Conservation (phyloP, 2,888 invertebrate genomes). For the Megamerina dolium region DNA sequence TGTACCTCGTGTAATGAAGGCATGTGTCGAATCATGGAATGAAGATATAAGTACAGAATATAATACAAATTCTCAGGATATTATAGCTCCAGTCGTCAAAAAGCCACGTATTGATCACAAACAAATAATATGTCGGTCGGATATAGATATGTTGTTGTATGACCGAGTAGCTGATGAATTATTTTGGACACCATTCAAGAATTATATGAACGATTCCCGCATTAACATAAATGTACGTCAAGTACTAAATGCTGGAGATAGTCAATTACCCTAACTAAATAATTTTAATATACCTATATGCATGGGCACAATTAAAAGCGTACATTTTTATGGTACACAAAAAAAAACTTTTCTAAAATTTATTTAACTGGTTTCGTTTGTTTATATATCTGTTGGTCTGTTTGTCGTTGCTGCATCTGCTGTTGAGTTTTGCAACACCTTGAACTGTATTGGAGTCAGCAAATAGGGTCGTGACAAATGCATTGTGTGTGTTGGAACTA, state of each 20-base stretch:
- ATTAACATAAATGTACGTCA: constrained; percentile 94
- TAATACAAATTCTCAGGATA: background rate
- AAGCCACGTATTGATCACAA: constrained; percentile 6
- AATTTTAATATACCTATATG: too few relatives aligned
- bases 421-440: constrained; percentile 15
- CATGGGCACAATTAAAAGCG: background rate
- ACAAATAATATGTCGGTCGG: constrained; percentile 7
- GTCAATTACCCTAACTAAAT: too few relatives aligned
- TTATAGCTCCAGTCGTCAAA: constrained; percentile 24
- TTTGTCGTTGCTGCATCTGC: background rate
- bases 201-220: constrained; percentile 66
- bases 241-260: constrained; percentile 54
- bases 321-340: too few relatives aligned
- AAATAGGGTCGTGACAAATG: constrained; percentile 28
- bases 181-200: constrained; percentile 54
- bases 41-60: background rate
- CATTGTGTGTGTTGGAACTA: constrained; percentile 29
- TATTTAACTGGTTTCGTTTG: too few relatives aligned
- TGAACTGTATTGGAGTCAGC: constrained; percentile 20
- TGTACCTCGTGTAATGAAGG: constrained; percentile 75
- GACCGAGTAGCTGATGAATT: constrained; percentile 38
- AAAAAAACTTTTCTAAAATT: too few relatives aligned
- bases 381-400: background rate
- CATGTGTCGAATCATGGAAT: constrained; percentile 52
- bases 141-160: constrained; percentile 29